Base-by-base conservation (phyloP, 2,888 invertebrate species). In the Teinopalpus imperialis region DNA sequence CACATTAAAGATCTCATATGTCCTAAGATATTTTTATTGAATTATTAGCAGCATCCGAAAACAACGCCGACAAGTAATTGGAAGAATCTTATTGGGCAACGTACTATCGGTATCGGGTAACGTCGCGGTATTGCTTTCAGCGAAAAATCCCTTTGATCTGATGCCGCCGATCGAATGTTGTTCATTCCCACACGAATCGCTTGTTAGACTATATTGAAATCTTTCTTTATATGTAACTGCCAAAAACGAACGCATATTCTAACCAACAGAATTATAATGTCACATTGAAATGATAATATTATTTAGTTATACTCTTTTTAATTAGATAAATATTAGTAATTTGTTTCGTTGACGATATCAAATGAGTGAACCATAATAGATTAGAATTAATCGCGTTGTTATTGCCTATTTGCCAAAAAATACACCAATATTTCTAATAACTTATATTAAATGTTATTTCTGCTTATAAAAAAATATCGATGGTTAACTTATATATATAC, bases 151-250 rank as follows among this genome's bases (percentile, higher is more conserved):
- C 64, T 83, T 87, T 86, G 83, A 82, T 61, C 59, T 60, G 54
- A 59, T 52, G 74, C 86, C 86, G 86, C 63, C 82, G 68, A 69
- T 49, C 57, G 54, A 63, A 57, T 83, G 86, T 86, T 85, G 72
- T 65, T 71, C 81, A 87, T 87, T 83, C 82, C 69, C 78, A 81
- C 87, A 87, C 87, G 87, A 73, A 52, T 51, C 50, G 64, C 64
- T 66, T 56, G 57, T 57, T 61, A 59, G 56, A 62, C 59, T 63
- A 59, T 51, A 57, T 44, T 50, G 48, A 51, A 55, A 43, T 51
- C 52, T 52, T 51, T 55, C 56, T 52, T 53, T 46, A 55, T 56
- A 54, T 42, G 57, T 55, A 62, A 50, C 70, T 75, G 70, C 75
- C 74, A 69, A 83, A 85, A 82, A 74, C 56, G 69, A 72, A 61